Evolutionary conservation across 2,888 invertebrate species (phyloP), one percentile per base, ranked within the genome.

Genomic region (Drosophila melanocephala): DNA sequence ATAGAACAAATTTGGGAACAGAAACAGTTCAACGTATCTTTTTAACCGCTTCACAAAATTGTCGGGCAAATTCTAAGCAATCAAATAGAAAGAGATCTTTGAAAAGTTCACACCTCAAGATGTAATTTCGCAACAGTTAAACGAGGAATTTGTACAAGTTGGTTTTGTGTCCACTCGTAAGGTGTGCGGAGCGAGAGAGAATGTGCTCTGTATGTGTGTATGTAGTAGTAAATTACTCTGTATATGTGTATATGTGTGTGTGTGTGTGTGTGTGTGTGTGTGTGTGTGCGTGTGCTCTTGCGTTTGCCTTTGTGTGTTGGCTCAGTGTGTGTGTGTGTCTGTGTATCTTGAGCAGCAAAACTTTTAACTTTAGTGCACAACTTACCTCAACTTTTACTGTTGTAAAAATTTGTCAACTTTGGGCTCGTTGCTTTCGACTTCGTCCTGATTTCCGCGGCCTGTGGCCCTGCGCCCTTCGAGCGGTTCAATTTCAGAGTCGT

Each of bases 391-490:
- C 89, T 90, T 85, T 68, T 78, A 79, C 70, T 70, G 76, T 69
- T 75, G 80, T 60, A 84, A 79, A 79, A 89, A 82, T 79, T 87
- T 87, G 90, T 87, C 86, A 89, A 87, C 90, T 90, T 83, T 65
- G 61, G 66, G 69, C 85, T 59, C 63, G 63, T 60, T 56, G 66
- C 65, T 22, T 30, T 32, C 47, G 68, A 39, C 69, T 39, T 30
- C 37, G 60, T 58, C 35, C 51, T 44, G 26, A 26, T 19, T 30
- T 26, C 52, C 53, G n/a, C 22, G 39, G n/a, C 58, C 52, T 22
- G n/a, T 26, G 19, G 19, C 35, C 44, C n/a, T 33, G 12, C 12
- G 9, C 39, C 35, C 37, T 14, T 57, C 53, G 68, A 65, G 50
- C 56, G 42, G 63, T 70, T 68, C 66, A 72, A 67, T 72, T 67